Base-by-base conservation (phyloP, 2,797 vertebrate species). In the Halcyon smyrnensis region DNA sequence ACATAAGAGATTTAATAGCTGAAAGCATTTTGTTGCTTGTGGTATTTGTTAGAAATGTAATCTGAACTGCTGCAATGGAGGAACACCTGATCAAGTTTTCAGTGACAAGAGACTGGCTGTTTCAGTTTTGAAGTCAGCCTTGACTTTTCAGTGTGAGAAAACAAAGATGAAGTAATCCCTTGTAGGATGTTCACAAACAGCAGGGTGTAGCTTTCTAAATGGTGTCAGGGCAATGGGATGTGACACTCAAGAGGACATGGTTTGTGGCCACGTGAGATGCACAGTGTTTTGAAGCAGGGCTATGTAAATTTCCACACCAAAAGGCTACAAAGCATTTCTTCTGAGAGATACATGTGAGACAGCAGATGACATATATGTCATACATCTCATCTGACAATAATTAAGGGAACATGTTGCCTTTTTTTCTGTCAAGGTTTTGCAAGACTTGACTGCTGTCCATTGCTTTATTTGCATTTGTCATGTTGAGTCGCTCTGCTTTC, bases 1-100 rank as follows among this genome's bases (percentile, higher is more conserved):
- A 87, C 32, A 84, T 93, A 93, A 95, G 70, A 89, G 80, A 95
- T 96, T 96, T 97, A 97, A 96, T 97, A 96, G 89, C 93, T 92
- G 85, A 93, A 85, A 95, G 89, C 79, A 90, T 93, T 97, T 95
- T 95, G 41, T 54, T 94, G 67, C 85, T 97, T 96, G 83, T 94
- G 89, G 36, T 90, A 84, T 96, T 95, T 96, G 67, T 92, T 94
- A 94, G 93, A 94, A 96, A 96, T 82, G 93, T 96, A 96, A 97
- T 90, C 92, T 96, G 95, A 96, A 84, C 84, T 91, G 78, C 71
- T 89, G 74, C 63, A 76, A 5, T 50, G 41, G 87, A 89, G 34
- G 43, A 96, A 89, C 77, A 87, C 88, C 83, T 95, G 94, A 96
- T 94, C 88, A 84, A 69, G 93, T 91, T 96, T 91, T 94, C 81